These are phyloP conservation scores for Irena cyanogastra DNA, from an alignment of 2,113 vertebrate species.

Conservation along the genomic window DNA sequence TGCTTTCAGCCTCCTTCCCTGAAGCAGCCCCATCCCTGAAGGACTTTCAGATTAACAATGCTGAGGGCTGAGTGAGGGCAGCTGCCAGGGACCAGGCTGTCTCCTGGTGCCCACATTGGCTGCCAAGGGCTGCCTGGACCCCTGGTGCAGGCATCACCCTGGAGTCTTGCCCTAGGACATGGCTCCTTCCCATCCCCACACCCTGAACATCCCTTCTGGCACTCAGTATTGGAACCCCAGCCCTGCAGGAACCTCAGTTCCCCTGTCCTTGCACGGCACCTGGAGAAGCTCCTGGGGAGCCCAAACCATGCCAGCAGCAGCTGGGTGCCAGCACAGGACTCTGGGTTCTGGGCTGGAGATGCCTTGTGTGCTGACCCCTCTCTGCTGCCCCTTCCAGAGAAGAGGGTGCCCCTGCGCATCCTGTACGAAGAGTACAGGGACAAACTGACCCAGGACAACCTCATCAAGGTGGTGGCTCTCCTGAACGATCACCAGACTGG, in stretches of 20 bases:
- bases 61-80: not conserved
- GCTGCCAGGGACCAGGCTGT: not conserved
- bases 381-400: constrained; percentile 67
- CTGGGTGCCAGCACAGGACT: accelerated
- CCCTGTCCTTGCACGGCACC: accelerated
- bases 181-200: not conserved
- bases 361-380: not conserved
- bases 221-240: too few species aligned
- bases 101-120: accelerated
- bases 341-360: not conserved
- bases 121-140: not conserved
- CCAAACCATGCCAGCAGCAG: not conserved
- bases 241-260: not conserved
- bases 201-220: not conserved
- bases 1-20: not conserved
- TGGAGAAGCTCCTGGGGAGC: not conserved
- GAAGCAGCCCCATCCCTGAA: not conserved
- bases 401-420: constrained; percentile 76
- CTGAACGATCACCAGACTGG: constrained; percentile 67
- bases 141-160: not conserved
- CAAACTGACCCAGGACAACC: constrained; percentile 81
- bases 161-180: not conserved
- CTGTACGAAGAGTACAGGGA: constrained; percentile 81
- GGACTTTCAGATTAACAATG: not conserved
- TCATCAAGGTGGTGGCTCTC: constrained; percentile 85